These are phyloP conservation scores for Drosophila bocqueti DNA, from an alignment of 1,140 invertebrate genomes.

Conservation along the genomic window DNA sequence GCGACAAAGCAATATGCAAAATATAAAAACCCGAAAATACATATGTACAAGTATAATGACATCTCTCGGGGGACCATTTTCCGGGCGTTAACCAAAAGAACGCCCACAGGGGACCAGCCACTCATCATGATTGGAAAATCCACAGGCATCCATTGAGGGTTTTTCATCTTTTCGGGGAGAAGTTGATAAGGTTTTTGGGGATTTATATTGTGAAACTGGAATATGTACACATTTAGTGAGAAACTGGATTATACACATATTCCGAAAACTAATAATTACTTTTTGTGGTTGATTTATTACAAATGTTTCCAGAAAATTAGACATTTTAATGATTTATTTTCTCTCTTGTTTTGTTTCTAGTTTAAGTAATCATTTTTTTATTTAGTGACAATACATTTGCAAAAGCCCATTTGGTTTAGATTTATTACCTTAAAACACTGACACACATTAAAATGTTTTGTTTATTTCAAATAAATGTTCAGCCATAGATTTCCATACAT, in stretches of 20 bases:
- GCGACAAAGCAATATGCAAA: slow-evolving; percentile 42
- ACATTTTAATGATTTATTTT: not conserved
- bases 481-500: not conserved
- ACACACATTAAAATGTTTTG: not conserved
- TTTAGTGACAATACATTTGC: not conserved
- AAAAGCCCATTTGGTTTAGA: not conserved
- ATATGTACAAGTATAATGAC: slow-evolving; percentile 24
- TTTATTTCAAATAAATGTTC: not conserved
- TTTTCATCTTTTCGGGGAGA: not conserved
- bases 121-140: slow-evolving; percentile 1
- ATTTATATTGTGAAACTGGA: not conserved
- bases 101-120: slow-evolving; percentile 27
- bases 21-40: slow-evolving; percentile 42
- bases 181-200: not conserved
- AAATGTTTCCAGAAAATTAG: not conserved
- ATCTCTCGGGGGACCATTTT: slow-evolving; percentile 18
- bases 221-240: not conserved
- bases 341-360: not conserved
- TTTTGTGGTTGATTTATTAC: not conserved
- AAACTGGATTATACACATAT: not conserved
- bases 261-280: not conserved
- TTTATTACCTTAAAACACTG: not conserved
- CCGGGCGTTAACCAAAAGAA: slow-evolving; percentile 36
- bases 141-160: not conserved
- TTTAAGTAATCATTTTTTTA: not conserved